These are phyloP conservation scores for Nematolebias whitei DNA, from an alignment of 2,113 vertebrate species.

Conservation along the genomic window DNA sequence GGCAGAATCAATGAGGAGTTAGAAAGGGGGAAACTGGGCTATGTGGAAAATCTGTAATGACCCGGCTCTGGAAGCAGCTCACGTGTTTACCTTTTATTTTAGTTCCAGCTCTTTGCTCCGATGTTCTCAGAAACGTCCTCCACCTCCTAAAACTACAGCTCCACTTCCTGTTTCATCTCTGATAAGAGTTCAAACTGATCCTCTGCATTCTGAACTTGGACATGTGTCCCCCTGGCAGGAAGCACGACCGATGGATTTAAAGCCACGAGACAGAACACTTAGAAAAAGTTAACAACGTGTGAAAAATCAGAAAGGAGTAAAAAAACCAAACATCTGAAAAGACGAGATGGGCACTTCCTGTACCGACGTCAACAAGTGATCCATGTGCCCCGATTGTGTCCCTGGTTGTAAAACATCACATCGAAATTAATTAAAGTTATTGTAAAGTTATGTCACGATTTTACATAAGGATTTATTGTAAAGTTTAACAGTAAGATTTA, in stretches of 20 bases:
- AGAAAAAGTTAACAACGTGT: neutral
- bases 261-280: constrained; percentile 8
- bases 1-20: constrained; percentile 41
- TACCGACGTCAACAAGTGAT: too few relatives aligned
- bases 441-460: too few relatives aligned
- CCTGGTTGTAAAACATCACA: too few relatives aligned
- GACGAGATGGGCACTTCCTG: constrained; percentile 53
- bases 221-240: constrained; percentile 25
- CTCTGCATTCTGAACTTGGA: neutral
- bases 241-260: constrained; percentile 22
- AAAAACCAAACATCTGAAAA: neutral
- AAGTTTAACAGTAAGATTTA: too few relatives aligned
- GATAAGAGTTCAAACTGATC: neutral
- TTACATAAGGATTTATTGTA: too few relatives aligned
- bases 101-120: neutral
- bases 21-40: constrained; percentile 67
- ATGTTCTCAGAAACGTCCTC: neutral
- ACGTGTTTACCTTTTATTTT: constrained; percentile 9
- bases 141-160: neutral
- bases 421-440: too few relatives aligned
- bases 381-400: too few relatives aligned
- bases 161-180: neutral
- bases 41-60: constrained; percentile 69
- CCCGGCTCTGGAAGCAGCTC: too few relatives aligned
- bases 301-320: neutral